Evolutionary conservation across 2,888 invertebrate genomes (phyloP).

Genomic region (Ormia ochracea): DNA sequence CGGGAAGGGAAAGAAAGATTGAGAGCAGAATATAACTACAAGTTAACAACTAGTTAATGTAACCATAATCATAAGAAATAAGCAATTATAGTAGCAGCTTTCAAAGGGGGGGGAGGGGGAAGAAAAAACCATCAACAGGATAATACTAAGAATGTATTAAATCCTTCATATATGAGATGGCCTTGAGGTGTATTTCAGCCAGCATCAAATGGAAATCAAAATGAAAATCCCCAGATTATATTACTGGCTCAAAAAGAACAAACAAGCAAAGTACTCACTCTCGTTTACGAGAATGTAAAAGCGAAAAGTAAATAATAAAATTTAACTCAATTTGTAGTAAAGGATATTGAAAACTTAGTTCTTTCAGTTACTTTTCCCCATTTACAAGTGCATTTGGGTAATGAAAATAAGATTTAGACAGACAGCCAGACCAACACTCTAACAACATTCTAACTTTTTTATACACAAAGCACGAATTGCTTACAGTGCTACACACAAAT

Average conservation of each 20-base stretch:
- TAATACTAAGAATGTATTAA: neutral
- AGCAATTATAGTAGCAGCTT: slow-evolving; percentile 17
- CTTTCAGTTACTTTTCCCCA: neutral
- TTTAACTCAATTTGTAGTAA: slow-evolving; percentile 18
- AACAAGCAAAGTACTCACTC: neutral
- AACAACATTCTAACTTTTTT: slow-evolving; percentile 17
- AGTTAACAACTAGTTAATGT: slow-evolving; percentile 18
- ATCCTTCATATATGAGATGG: slow-evolving; percentile 47
- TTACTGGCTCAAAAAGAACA: slow-evolving; percentile 41
- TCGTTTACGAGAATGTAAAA: neutral
- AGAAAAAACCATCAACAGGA: neutral
- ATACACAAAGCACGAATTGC: neutral
- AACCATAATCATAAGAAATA: slow-evolving; percentile 14
- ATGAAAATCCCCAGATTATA: slow-evolving; percentile 58
- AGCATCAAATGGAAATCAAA: slow-evolving; percentile 51
- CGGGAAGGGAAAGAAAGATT: neutral
- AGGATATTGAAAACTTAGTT: slow-evolving; percentile 22
- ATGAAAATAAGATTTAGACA: slow-evolving; percentile 8
- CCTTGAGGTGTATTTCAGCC: slow-evolving; percentile 53
- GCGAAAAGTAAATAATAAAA: neutral
- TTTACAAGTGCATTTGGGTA: neutral
- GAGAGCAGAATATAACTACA: neutral
- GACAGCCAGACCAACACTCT: neutral
- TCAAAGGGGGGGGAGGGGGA: neutral
- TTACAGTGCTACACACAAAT: neutral